Base-by-base conservation (phyloP, 2,888 invertebrate genomes). In the Auanema sp. region DNA sequence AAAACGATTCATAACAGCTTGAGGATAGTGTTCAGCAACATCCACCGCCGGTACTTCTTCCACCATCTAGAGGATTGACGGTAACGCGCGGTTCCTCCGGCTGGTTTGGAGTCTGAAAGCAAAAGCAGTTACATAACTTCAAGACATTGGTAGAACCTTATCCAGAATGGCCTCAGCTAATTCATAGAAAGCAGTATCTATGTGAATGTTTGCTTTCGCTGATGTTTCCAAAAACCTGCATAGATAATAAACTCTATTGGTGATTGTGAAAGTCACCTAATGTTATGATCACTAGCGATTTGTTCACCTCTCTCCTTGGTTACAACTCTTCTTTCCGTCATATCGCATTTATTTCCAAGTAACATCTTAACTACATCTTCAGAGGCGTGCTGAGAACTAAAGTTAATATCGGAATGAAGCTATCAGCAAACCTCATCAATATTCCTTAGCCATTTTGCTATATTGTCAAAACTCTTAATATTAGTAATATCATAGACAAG, bases 331-430 rank as follows among this genome's bases (percentile, higher is more conserved):
- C 92, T 92, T 84, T 93, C 92, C 84, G 91, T 91, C 86, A 95
- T 89, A 88, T 97, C 97, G 88, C 96, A 96, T 88, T 97, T 97
- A 87, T 97, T 97, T 73, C 93, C 96, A 84, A 97, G 88, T 77
- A 97, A 89, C 97, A 98, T 97, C 87, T 95, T 95, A 85, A 96
- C 97, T 43, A 97, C 97, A 87, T 97, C 97, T 18, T 93, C 92
- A 55, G 94, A 93, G 16, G 97, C 97, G 88, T 97, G 79, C 75
- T 79, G 61, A 44, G 76, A 55, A n/a, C 14, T 11, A 25, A 43
- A 40, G 21, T 51, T 16, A 16, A 50, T 6, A 23, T 6, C 53
- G 23, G 18, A 43, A 41, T 14, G 11, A 6, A 54, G 33, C 3
- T 3, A 33, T 33, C 8, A 33, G 33, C 42, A 14, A 18, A 86